These are phyloP conservation scores for Philereme vetulata DNA, from an alignment of 2,888 invertebrate species.

Conservation along the genomic window DNA sequence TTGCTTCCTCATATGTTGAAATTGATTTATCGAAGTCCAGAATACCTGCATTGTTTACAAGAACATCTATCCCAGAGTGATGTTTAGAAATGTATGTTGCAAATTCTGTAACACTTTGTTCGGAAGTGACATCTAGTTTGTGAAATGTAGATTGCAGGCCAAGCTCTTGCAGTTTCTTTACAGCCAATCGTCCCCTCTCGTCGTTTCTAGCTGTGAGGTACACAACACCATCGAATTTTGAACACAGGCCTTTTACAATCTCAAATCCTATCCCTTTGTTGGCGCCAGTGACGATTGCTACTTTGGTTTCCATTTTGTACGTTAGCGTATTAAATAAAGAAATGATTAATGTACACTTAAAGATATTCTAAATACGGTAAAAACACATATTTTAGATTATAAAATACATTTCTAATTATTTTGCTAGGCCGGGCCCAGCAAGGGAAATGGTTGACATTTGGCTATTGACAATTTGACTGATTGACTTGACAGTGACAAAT, in stretches of 20 bases:
- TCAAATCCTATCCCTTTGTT: conserved; percentile 79
- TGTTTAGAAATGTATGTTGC: conserved; percentile 82
- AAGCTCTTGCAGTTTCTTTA: conserved; percentile 83
- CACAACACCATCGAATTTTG: conserved; percentile 87
- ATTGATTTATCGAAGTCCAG: conserved; percentile 86
- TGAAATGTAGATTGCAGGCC: conserved; percentile 86
- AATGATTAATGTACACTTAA: conserved; percentile 31
- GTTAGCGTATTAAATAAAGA: conserved; percentile 25
- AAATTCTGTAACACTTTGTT: conserved; percentile 85
- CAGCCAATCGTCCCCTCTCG: conserved; percentile 84
- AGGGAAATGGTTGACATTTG: conserved; percentile 6
- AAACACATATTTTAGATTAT: conserved; percentile 35
- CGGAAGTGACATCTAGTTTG: conserved; percentile 87
- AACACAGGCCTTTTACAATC: conserved; percentile 84
- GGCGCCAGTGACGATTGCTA: conserved; percentile 77
- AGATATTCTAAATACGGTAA: conserved; percentile 30
- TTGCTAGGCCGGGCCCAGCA: conserved; percentile 30
- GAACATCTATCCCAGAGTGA: conserved; percentile 88
- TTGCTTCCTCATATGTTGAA: conserved; percentile 87
- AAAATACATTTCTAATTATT: conserved; percentile 32
- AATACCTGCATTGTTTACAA: conserved; percentile 91
- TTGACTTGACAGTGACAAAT: background rate
- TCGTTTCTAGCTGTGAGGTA: conserved; percentile 88
- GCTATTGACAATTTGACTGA: background rate
- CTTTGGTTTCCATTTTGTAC: conserved; percentile 81